phyloP scores from a whole-genome alignment of 1,140 invertebrate genomes.

The Eriosoma lanigerum region DNA sequence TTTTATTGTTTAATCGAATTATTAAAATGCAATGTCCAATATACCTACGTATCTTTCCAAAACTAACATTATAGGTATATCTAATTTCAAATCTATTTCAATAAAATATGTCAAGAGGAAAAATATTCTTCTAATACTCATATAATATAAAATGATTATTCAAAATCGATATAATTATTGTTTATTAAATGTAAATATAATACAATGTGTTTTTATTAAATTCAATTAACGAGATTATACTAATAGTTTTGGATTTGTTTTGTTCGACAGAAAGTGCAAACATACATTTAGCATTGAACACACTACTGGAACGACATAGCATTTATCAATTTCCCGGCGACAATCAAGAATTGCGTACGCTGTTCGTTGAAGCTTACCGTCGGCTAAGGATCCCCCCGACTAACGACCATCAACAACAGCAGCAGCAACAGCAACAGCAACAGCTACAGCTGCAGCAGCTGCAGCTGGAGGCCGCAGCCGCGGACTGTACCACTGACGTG shows the following conservation, averaged over 20 bases:
- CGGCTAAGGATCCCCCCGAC: background rate
- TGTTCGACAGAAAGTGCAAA: background rate
- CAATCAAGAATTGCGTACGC: constrained; percentile 24
- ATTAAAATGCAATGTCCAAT: too few relatives aligned
- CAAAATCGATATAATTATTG: too few relatives aligned
- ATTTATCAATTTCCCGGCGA: constrained; percentile 2
- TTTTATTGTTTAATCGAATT: too few relatives aligned
- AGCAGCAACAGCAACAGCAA: background rate
- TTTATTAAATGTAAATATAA: too few relatives aligned
- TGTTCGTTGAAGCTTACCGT: background rate
- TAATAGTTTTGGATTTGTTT: background rate
- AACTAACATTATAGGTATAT: too few relatives aligned
- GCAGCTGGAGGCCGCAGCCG: background rate
- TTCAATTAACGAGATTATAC: too few relatives aligned
- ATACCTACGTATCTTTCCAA: too few relatives aligned
- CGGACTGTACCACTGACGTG: background rate
- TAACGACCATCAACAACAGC: background rate
- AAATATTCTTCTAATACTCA: too few relatives aligned
- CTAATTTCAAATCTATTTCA: too few relatives aligned
- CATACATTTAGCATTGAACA: constrained; percentile 21
- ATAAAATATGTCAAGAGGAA: too few relatives aligned
- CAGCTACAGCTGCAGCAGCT: background rate
- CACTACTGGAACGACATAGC: background rate
- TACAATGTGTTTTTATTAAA: too few relatives aligned
- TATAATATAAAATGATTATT: too few relatives aligned